Base-by-base conservation (phyloP, 2,797 vertebrate species). In the Denticeps clupeoides region DNA sequence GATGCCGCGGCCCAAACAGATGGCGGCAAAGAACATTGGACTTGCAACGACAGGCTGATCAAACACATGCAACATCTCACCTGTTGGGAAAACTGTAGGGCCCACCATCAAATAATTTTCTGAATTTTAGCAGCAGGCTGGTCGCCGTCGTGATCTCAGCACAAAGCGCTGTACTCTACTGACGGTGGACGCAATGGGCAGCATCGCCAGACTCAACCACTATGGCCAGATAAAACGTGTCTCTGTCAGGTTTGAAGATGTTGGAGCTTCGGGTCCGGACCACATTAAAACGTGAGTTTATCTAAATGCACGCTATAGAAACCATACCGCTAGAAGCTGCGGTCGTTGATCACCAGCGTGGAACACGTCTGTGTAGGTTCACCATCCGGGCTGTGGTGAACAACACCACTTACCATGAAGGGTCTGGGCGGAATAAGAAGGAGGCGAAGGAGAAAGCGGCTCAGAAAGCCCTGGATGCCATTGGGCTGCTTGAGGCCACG, bases 371-470 rank as follows among this genome's bases (percentile, higher is more conserved):
- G 31, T 33, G 7, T 47, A 87, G 85, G 18, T 87, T 84, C 43
- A 71, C 49, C 0, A 0, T 70, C 0, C 62, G 40, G 56, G 82
- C 3, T 0, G 12, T 77, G 3, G 1, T 85, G 2, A 59, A 74
- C 47, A 67, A 56, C 2, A 41, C 58, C 6, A 2, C 1, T 0
- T 83, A 73, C 60, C 67, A 75, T 16, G 44, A 59, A 0, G 84
- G 45, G 2, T 53, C 55, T 22, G 85, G 84, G 1, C 73, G 59
- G 31, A 75, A 25, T 49, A 86, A 85, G 64, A 84, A 73, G 26
- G 82, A 78, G 28, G 85, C 85, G 5, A 81, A 43, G 54, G 67
- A 78, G 10, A 66, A 70, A 1, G 84, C 85, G 7, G 82, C 85
- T 5, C 71, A 69, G 62, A 66, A 75, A 15, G 82, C 69, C 0